Conservation (phyloP, 2,888 invertebrate species). For the Penaeus monodon region DNA sequence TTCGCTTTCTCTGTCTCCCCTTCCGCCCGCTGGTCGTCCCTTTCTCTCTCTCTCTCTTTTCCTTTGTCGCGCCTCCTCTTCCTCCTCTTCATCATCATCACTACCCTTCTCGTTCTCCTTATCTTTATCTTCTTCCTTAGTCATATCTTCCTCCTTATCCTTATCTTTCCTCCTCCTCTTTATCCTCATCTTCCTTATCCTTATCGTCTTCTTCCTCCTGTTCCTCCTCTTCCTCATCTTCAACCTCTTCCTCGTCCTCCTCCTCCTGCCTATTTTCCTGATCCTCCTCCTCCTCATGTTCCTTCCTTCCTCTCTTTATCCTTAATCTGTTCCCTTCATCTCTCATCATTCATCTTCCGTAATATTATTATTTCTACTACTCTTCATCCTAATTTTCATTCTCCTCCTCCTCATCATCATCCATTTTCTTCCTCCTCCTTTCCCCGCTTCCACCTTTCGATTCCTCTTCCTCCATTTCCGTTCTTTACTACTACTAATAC, state of each 20-base stretch:
- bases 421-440: neutral
- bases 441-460: neutral
- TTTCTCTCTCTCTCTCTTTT: no score
- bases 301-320: no score
- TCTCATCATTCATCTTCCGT: neutral
- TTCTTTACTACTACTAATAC: neutral
- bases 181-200: no score
- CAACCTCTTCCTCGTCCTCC: no score
- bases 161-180: no score
- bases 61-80: neutral
- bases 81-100: neutral
- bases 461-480: neutral
- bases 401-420: neutral
- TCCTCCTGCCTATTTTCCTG: no score
- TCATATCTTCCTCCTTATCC: no score
- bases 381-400: neutral
- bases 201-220: no score
- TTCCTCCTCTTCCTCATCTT: no score
- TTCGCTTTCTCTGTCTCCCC: neutral
- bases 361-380: neutral
- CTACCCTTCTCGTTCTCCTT: no score
- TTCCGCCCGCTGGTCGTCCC: neutral
- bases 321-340: neutral
- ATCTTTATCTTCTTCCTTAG: no score
- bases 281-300: no score